Base-by-base conservation (phyloP, 2,797 vertebrate species). In the Amblyraja radiata region DNA sequence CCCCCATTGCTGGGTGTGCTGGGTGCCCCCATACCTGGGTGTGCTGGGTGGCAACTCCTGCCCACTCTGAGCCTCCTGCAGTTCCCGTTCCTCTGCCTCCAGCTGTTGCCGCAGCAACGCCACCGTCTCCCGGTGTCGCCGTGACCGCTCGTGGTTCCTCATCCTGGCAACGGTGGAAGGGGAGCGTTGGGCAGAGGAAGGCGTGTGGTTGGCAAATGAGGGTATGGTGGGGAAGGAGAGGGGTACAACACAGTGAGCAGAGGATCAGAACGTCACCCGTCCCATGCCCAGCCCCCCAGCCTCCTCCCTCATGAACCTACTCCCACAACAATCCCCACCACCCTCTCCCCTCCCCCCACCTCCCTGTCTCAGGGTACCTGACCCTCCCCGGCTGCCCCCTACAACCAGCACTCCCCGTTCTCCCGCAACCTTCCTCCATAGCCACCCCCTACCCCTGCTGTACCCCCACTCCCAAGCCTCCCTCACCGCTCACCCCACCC, bases 71-170 rank as follows among this genome's bases (percentile, higher is more conserved):
- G 39, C 39, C 39, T 39, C 39, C 39, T 39, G 39, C 39, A 39
- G 39, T 39, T 39, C 39, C 39, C 39, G 95, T 0, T 99, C 98
- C 86, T 99, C 98, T 14, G 97, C 96, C 94, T 98, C 96, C 93
- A 99, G 95, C 84, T 99, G 98, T 93, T 98, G 98, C 94, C 97
- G 96, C 93, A 99, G 96, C 93, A 99, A 95, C 1, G 96, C 96
- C 58, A 99, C 97, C 97, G 98, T 97, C 95, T 99, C 99, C 93
- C 97, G 96, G 94, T 99, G 99, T 94, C 98, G 99, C 95, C 99
- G 99, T n/a, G 99, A 99, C 93, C 98, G 99, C 78, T 98, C 97
- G 0, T 99, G 99, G 94, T 99, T 99, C 95, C 96, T 97, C 97
- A 99, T 98, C 28, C 99, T 99, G 95, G 39, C 39, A 39, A 39